Base-by-base conservation (phyloP, 2,113 vertebrate species). In the Nesogale talazaci region DNA sequence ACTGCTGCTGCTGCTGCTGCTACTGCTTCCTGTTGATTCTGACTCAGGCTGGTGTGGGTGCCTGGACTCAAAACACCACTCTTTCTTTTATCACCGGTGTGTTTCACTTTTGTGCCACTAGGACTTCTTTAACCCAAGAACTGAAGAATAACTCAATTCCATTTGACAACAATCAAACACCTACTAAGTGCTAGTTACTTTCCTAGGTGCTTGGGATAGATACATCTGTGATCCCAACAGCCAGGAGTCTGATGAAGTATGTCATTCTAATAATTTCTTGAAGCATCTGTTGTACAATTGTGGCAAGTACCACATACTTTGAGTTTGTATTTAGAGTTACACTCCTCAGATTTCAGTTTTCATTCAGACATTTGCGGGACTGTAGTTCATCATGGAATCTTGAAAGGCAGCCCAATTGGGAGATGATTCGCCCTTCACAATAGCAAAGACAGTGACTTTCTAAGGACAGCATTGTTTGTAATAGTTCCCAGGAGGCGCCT, bases 361-460 rank as follows among this genome's bases (percentile, higher is more conserved):
- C 74, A 88, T 88, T 90, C 75, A 80, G 85, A 79, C 67, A 78
- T 80, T 95, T 84, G 72, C 80, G 82, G 70, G 40, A 72, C 36
- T 59, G 82, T 85, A 94, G 77, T 83, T 94, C 80, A 69, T 83
- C 78, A 85, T 36, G 63, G 74, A 93, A 57, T 87, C 40, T 67
- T 93, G 83, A 89, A 94, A 93, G 90, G 56, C 83, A 95, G 77
- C 67, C 69, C 85, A 57, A 6, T 0, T 79, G 89, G 89, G 89
- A 94, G 69, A 79, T n/a, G 46, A 84, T 89, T 82, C 91, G 84
- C 69, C 92, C 78, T 95, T 92, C 84, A 77, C 83, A 38, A 8
- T 22, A 81, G 84, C 87, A 91, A 93, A 95, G 89, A 83, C 77
- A 92, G 80, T 29, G 52, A 80, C 88, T 93, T 92, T 89, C 78